Conservation (phyloP, 1,140 invertebrate species). For the Danaus plexippus region DNA sequence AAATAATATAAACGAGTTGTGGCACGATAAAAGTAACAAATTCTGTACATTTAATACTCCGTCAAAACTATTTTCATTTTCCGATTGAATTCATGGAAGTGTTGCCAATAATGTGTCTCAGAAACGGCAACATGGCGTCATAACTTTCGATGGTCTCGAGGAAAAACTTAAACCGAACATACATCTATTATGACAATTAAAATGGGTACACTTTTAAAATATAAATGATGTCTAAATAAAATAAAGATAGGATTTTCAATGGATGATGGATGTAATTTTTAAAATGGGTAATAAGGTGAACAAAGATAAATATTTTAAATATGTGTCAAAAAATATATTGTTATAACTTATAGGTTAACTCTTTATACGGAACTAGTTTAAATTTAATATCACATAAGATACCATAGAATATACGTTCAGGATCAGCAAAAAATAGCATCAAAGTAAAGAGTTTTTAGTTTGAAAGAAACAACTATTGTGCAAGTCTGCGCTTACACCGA, state of each 20-base stretch:
- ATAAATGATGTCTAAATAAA: too few relatives aligned
- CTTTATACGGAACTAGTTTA: too few relatives aligned
- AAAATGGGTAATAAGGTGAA: too few relatives aligned
- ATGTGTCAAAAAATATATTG: too few relatives aligned
- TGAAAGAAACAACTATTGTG: slow-evolving; percentile 33
- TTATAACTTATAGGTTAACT: too few relatives aligned
- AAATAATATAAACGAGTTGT: slow-evolving; percentile 5
- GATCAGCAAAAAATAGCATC: slow-evolving; percentile 15
- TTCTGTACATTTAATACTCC: slow-evolving; percentile 14
- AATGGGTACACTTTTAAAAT: too few relatives aligned
- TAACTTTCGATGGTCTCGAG: slow-evolving; percentile 18
- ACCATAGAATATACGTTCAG: too few relatives aligned
- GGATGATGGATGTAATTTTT: too few relatives aligned
- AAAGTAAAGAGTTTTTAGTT: slow-evolving; percentile 28
- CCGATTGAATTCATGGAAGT: slow-evolving; percentile 27
- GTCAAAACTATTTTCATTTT: slow-evolving; percentile 30
- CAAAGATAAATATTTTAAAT: too few relatives aligned
- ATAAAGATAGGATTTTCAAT: too few relatives aligned
- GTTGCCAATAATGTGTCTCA: slow-evolving; percentile 28
- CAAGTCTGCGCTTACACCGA: slow-evolving; percentile 31
- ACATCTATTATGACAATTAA: too few relatives aligned
- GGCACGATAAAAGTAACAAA: slow-evolving; percentile 1
- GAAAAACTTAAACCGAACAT: not conserved
- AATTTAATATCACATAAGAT: too few relatives aligned
- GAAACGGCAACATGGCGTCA: slow-evolving; percentile 29